Evolutionary conservation across 2,113 vertebrate species (phyloP).

Genomic region (Alectura lathami): DNA sequence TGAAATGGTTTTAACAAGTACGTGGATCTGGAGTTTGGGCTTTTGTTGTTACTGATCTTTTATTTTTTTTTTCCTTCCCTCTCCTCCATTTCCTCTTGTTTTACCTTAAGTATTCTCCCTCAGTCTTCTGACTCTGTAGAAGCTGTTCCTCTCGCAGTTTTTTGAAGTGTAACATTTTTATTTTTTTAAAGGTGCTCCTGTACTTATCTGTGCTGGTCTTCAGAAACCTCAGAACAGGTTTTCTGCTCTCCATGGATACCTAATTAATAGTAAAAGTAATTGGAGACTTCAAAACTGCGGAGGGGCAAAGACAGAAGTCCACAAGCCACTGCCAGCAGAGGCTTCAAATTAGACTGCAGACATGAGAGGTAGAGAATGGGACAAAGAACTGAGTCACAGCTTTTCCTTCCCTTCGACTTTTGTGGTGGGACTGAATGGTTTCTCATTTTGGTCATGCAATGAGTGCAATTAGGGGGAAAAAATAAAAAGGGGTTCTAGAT

Average conservation of each 20-base stretch:
- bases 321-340: not conserved
- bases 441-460: not conserved
- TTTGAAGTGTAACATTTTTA: no score
- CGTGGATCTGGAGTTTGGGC: accelerated
- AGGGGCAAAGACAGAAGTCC: not conserved
- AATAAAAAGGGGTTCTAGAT: not conserved
- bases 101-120: not conserved
- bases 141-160: not conserved
- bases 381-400: constrained; percentile 32
- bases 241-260: not conserved
- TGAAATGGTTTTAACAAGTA: not conserved
- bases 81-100: not conserved
- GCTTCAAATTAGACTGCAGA: not conserved
- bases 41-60: not conserved
- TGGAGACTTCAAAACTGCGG: not conserved
- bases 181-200: not conserved
- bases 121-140: not conserved
- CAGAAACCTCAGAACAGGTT: not conserved
- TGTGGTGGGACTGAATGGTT: not conserved
- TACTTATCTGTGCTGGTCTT: not conserved
- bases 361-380: not conserved
- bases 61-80: not conserved
- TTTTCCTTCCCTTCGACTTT: constrained; percentile 27
- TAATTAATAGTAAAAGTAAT: not conserved
- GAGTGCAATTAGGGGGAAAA: not conserved